These are phyloP conservation scores for Brachypterus glaber DNA, from an alignment of 2,888 invertebrate species.

Conservation along the genomic window DNA sequence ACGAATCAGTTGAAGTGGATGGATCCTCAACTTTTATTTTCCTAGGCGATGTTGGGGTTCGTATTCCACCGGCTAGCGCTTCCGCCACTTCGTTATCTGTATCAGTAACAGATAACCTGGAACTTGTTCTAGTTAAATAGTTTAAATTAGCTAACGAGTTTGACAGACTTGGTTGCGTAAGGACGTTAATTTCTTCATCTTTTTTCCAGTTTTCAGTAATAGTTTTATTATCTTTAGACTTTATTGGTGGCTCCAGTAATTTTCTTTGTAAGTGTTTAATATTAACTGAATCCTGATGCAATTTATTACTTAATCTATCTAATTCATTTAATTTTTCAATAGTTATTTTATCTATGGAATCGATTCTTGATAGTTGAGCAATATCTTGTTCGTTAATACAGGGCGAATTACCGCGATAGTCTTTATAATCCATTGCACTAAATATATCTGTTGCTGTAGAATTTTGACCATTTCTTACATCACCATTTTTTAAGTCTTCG, in stretches of 20 bases:
- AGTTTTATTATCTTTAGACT: constrained; percentile 49
- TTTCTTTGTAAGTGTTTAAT: constrained; percentile 65
- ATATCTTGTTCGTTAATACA: constrained; percentile 70
- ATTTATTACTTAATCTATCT: constrained; percentile 64
- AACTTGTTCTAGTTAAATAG: constrained; percentile 44
- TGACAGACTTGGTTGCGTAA: constrained; percentile 41
- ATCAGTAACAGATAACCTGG: constrained; percentile 49
- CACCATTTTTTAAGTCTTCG: constrained; percentile 47
- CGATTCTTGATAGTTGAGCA: constrained; percentile 63
- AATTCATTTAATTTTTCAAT: constrained; percentile 71
- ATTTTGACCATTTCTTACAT: constrained; percentile 27
- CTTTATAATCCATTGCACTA: constrained; percentile 69
- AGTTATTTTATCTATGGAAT: constrained; percentile 67
- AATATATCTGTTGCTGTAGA: constrained; percentile 55
- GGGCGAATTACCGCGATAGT: constrained; percentile 64
- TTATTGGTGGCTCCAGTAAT: constrained; percentile 57
- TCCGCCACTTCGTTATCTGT: constrained; percentile 57
- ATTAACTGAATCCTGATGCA: constrained; percentile 70
- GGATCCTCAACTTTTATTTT: constrained; percentile 49
- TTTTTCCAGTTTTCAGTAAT: constrained; percentile 56
- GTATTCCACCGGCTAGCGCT: constrained; percentile 45
- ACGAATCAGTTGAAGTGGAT: constrained; percentile 49
- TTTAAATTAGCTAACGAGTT: constrained; percentile 38
- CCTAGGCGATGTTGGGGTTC: constrained; percentile 48
- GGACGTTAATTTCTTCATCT: constrained; percentile 50